Conservation (phyloP, 2,113 vertebrate genomes). For the Cercocebus atys region DNA sequence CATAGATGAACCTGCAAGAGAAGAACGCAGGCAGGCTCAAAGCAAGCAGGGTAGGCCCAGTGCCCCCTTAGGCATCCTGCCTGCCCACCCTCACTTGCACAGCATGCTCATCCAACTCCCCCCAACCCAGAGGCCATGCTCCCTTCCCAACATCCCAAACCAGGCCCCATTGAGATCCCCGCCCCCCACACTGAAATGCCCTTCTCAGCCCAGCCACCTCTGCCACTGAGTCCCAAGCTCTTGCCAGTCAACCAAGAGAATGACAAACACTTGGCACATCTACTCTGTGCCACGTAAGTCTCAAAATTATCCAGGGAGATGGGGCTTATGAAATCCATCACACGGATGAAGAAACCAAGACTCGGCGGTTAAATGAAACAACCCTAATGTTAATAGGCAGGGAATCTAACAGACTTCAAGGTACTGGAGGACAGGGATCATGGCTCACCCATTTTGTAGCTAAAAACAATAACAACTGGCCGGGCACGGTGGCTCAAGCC, state of each 20-base stretch:
- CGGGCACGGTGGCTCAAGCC: no score
- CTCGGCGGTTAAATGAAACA: background rate
- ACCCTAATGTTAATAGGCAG: background rate
- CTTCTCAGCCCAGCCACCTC: background rate
- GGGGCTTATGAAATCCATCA: background rate
- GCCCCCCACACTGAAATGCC: background rate
- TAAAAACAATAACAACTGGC: background rate
- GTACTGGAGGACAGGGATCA: background rate
- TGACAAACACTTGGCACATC: background rate
- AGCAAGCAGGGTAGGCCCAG: background rate
- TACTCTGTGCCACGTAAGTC: background rate
- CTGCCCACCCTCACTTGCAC: background rate
- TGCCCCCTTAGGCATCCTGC: background rate
- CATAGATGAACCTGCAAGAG: constrained; percentile 87
- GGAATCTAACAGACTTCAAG: background rate
- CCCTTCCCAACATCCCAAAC: background rate
- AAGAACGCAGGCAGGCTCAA: background rate
- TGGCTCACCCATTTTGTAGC: background rate
- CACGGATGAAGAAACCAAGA: background rate
- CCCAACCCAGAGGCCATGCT: background rate
- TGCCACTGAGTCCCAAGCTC: background rate
- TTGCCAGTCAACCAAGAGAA: background rate
- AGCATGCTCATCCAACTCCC: background rate
- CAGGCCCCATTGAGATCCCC: background rate
- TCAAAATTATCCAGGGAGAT: background rate